phyloP scores from a whole-genome alignment of 2,113 vertebrate genomes.

The Glaucidium brasilianum region DNA sequence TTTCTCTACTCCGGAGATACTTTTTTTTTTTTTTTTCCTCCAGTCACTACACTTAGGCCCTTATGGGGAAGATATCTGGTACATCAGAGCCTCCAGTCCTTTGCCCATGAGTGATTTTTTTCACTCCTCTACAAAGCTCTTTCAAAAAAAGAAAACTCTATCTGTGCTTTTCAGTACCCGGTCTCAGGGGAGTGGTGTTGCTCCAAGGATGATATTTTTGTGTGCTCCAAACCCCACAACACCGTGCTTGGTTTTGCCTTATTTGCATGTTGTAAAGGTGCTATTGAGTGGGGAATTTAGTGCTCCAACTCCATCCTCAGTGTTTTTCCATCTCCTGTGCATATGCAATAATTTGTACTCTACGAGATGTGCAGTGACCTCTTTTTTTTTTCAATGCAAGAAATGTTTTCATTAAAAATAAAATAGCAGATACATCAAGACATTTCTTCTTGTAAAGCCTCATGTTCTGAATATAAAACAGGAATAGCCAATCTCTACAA shows the following conservation, averaged over 20 bases:
- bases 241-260: neutral
- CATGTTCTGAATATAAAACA: slow-evolving; percentile 47
- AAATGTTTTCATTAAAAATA: slow-evolving; percentile 65
- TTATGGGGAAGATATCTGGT: neutral
- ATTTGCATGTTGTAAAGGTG: neutral
- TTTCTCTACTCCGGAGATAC: neutral
- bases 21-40: neutral
- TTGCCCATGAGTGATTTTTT: neutral
- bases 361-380: slow-evolving; percentile 1
- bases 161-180: fast-evolving
- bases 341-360: neutral
- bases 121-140: neutral
- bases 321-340: neutral
- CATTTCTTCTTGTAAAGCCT: slow-evolving; percentile 19
- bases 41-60: neutral
- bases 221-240: neutral
- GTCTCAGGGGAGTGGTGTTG: neutral
- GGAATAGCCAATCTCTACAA: neutral
- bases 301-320: neutral
- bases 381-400: slow-evolving; percentile 20
- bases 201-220: neutral
- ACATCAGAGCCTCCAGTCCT: neutral
- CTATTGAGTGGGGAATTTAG: neutral
- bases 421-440: slow-evolving; percentile 50
- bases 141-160: neutral